Percentiles rank a stretch among this genome's conserved stretches.
Conservation (phyloP, 2,113 vertebrate genomes). For the Catharus minimus region DNA sequence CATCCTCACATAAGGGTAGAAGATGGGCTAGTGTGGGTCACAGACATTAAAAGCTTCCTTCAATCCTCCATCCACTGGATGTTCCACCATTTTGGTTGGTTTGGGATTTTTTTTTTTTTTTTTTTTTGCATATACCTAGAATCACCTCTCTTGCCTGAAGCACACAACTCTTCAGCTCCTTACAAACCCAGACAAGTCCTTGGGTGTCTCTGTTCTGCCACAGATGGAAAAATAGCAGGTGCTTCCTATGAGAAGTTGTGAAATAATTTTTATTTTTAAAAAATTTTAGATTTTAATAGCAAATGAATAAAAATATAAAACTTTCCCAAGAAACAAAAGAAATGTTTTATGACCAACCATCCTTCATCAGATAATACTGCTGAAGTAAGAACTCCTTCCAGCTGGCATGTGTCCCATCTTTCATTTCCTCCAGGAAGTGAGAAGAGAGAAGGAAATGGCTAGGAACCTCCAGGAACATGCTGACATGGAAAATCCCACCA, state of each 20-base stretch:
- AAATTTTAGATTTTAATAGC: not conserved
- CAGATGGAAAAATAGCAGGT: not conserved
- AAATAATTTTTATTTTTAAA: not conserved
- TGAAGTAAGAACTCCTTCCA: not conserved
- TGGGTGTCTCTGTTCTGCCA: not conserved
- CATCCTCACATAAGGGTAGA: not conserved
- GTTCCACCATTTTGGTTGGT: not conserved
- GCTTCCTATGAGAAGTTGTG: not conserved
- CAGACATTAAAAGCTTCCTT: not conserved
- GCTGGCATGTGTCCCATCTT: not conserved
- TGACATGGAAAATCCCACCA: not conserved
- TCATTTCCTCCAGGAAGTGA: constrained; percentile 25
- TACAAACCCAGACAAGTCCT: not conserved
- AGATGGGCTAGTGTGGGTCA: not conserved
- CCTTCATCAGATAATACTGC: not conserved
- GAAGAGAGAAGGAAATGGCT: not conserved
- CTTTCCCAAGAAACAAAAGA: not conserved
- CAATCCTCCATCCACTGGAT: not conserved
- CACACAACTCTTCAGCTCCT: not conserved
- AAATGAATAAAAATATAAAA: not conserved
- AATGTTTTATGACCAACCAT: not conserved
- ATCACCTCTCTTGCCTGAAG: not conserved
- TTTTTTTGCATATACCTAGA: not conserved
- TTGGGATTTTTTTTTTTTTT: not conserved
- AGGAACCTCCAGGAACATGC: not conserved